Base-by-base conservation (phyloP, 1,140 invertebrate genomes). In the Hypsibius dujardini region DNA sequence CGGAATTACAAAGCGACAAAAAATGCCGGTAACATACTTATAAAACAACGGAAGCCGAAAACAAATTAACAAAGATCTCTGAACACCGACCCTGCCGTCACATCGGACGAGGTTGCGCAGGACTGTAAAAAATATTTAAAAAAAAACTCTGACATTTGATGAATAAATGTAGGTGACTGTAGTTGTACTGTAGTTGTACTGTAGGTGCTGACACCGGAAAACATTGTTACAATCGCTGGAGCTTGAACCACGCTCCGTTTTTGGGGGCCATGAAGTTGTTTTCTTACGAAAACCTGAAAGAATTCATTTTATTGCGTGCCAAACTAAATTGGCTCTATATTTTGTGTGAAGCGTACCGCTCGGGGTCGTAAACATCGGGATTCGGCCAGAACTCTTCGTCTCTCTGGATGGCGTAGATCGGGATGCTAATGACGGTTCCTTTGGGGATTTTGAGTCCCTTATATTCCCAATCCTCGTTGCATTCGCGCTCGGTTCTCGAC, bases 321-420 rank as follows among this genome's bases (percentile, higher is more conserved):
- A 42, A 70, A 72, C 28, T 62, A 28, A 28, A 28, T 28, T 28
- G 28, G 28, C 28, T 28, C 28, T 28, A 28, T 28, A 28, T 28
- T 28, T 28, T 59, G 40, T 67, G 71, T 40, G 46, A 69, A 40
- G 47, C 71, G 69, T 46, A 86, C 76, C 86, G 76, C 72, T 86
- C 84, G 0, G 86, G 86, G 75, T 84, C 79, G 74, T 86, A 87
- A 73, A 77, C 78, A 1, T 83, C 76, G 42, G 86, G 85, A 69
- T 87, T 76, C 1, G 82, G 79, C 79, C 81, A 87, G 74, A 81
- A 79, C 1, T 82, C 75, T 1, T 81, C 79, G 79, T 86, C 82
- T 15, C 81, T 80, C 72, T 89, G 87, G 47, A 89, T 78, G 1
- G 82, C 83, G 50, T 84, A 79, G 1, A 84, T 78, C 0, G 85